Evolutionary conservation across 2,888 invertebrate genomes (phyloP), one percentile per base, ranked within the genome.

Genomic region (Polyploca ridens): DNA sequence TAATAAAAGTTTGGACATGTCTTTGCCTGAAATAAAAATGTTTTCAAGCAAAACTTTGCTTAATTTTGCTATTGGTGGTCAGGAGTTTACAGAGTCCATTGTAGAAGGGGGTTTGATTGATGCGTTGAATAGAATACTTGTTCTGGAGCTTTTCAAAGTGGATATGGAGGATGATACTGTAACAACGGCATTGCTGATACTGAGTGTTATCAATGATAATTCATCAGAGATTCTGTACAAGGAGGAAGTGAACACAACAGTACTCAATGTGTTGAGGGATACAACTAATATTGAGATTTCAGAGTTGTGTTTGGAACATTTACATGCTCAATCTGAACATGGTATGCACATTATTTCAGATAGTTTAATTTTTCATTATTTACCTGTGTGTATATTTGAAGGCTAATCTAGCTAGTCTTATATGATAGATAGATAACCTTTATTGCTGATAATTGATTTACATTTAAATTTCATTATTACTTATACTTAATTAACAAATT

Each of bases 61-160:
- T 62, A 98, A 98, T 89, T 96, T 97, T 81, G 95, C 97, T 62
- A 96, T 97, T 70, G 97, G 96, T 16, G 97, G 97, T 74, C 96
- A 96, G 68, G 94, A 95, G 62, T 92, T 96, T 70, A 95, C 96
- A 64, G 95, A 96, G 74, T 91, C 93, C 27, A 94, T 95, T 58
- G 90, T 96, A 67, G 91, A 95, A 74, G 90, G 90, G 65, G 94
- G 94, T 63, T 85, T 96, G 14, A 90, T 96, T 79, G 89, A 94
- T 62, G 87, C 94, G 64, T 80, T 96, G 54, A 91, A 95, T 74
- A 87, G 86, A 68, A 94, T 96, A 71, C 86, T 96, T 58, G 83
- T 84, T 49, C 76, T 84, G 58, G 94, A 95, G 79, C 85, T 95
- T 64, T 84, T 91, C 16, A 91, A 93, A 68, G 88, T 91, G 66